Percentiles rank a stretch among this genome's conserved stretches.
Conservation (phyloP, 2,113 vertebrate species). For the Rhineura floridana region DNA sequence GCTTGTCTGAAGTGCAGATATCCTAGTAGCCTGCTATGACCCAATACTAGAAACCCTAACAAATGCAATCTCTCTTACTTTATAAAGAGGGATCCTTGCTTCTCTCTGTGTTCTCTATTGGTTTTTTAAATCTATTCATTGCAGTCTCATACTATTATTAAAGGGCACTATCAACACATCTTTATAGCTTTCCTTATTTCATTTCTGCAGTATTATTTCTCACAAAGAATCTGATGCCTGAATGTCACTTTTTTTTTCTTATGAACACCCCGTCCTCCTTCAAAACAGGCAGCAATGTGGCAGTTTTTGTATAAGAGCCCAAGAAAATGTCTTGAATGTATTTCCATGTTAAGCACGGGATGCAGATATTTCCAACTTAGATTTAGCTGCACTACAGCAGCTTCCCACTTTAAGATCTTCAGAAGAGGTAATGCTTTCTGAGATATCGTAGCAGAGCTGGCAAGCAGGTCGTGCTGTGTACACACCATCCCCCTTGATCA, state of each 20-base stretch:
- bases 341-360: neutral
- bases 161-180: conserved; percentile 35
- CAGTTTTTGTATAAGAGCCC: conserved; percentile 18
- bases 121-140: conserved; percentile 42
- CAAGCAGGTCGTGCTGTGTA: no score
- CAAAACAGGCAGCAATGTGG: neutral
- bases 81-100: conserved; percentile 17
- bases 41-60: conserved; percentile 34
- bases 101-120: conserved; percentile 8
- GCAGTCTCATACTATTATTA: conserved; percentile 34
- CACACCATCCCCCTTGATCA: no score
- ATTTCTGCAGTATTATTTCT: neutral
- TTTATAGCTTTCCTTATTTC: conserved; percentile 4
- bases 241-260: conserved; percentile 1
- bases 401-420: neutral
- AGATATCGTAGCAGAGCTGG: neutral
- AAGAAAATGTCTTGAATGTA: neutral
- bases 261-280: conserved; percentile 21
- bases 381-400: neutral
- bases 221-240: neutral
- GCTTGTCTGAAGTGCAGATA: conserved; percentile 42
- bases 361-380: neutral
- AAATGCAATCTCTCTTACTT: conserved; percentile 25
- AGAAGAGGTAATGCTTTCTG: neutral
- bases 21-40: conserved; percentile 30